Conservation (phyloP, 2,888 invertebrate genomes). For the Congeria kusceri region DNA sequence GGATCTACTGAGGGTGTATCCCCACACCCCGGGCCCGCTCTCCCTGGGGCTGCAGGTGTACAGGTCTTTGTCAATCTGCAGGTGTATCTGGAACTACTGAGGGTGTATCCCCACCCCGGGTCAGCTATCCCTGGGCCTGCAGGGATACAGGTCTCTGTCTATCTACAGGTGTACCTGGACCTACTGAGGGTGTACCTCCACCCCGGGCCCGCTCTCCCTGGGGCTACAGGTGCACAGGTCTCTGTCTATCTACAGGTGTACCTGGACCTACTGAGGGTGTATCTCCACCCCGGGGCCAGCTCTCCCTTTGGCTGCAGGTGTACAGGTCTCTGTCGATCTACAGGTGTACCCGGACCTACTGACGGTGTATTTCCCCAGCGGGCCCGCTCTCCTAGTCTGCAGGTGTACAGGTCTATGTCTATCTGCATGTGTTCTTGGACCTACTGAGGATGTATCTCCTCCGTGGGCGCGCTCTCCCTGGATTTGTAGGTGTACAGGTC, state of each 20-base stretch:
- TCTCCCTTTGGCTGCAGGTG: no score
- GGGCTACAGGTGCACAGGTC: no score
- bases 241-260: no score
- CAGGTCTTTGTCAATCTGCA: conserved; percentile 1
- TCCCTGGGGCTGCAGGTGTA: conserved; percentile 37
- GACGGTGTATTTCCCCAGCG: conserved; percentile 48
- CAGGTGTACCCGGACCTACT: conserved; percentile 50
- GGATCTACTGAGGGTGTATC: conserved; percentile 40
- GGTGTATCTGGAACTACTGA: conserved; percentile 51
- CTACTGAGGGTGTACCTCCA: no score
- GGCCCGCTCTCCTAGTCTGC: conserved; percentile 16
- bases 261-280: no score
- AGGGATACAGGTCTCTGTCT: conserved; percentile 29
- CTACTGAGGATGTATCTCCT: background rate
- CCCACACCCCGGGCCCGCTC: conserved; percentile 37
- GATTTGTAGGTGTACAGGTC: background rate
- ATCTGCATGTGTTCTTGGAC: conserved; percentile 17
- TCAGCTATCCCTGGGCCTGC: conserved; percentile 38
- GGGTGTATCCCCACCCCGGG: conserved; percentile 47
- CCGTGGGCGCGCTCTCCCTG: no score
- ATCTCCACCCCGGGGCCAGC: no score
- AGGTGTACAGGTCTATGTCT: no score
- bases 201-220: no score
- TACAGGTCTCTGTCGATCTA: background rate
- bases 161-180: no score